These are phyloP conservation scores for Listronotus oregonensis DNA, from an alignment of 1,140 invertebrate species.

Conservation along the genomic window DNA sequence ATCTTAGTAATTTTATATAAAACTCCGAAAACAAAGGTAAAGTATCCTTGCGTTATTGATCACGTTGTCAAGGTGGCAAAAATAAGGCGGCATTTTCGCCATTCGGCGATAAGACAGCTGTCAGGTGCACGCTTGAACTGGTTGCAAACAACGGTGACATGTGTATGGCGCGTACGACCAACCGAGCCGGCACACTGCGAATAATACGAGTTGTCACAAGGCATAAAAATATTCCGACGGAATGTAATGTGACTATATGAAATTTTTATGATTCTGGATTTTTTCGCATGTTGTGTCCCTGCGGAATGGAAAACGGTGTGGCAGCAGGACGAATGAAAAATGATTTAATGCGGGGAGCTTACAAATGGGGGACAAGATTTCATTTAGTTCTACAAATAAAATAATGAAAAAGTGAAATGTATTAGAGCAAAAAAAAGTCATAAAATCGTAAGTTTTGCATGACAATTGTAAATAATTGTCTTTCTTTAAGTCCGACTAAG, in stretches of 20 bases:
- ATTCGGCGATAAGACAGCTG: constrained; percentile 54
- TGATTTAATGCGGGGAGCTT: constrained; percentile 14
- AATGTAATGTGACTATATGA: constrained; percentile 53
- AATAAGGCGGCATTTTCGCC: constrained; percentile 45
- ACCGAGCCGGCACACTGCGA: constrained; percentile 43
- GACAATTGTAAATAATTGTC: too few species aligned
- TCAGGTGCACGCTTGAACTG: constrained; percentile 51
- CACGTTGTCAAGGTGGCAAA: constrained; percentile 15
- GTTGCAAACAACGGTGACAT: constrained; percentile 56
- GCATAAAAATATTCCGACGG: constrained; percentile 51
- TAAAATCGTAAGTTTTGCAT: too few species aligned
- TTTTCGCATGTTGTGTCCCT: constrained; percentile 35
- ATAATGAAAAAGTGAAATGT: too few species aligned
- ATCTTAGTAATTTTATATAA: too few species aligned
- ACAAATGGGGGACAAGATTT: neutral
- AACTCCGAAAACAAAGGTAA: too few species aligned
- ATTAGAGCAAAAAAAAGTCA: too few species aligned
- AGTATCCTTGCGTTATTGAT: too few species aligned
- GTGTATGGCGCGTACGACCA: constrained; percentile 46
- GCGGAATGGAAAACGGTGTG: constrained; percentile 27
- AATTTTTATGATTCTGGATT: constrained; percentile 53
- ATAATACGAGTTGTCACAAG: constrained; percentile 53
- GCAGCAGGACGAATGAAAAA: constrained; percentile 21
- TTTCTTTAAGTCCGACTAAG: too few species aligned
- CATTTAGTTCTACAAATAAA: too few species aligned